Base-by-base conservation (phyloP, 2,797 vertebrate species). In the Manis javanica region DNA sequence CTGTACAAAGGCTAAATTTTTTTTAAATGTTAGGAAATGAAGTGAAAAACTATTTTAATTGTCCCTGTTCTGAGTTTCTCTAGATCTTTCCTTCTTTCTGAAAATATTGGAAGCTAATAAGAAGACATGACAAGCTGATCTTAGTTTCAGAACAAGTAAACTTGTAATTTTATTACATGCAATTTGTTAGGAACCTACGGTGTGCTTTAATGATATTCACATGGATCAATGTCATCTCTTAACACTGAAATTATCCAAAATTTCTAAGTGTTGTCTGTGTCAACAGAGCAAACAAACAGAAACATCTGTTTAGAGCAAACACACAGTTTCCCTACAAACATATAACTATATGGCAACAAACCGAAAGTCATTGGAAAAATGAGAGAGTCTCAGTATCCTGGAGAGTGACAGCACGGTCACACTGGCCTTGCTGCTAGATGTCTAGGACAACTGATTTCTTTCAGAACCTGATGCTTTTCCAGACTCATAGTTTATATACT, bases 251-350 rank as follows among this genome's bases (percentile, higher is more conserved):
- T 74, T 88, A 94, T 39, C 42, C 86, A 78, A 64, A 66, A 82
- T 90, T 93, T 79, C 86, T 92, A 66, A 78, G 13, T 71, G 34
- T 89, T 92, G 66, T 94, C 87, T 95, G 39, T 91, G 49, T 95
- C 75, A 93, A 84, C 82, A 89, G 72, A 55, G 9, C n/a, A 95
- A 88, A 90, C 19, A 90, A 85, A 87, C 26, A 77, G 51, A 90
- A 86, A 72, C 34, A 87, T 69, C 61, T 90, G 39, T 94, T 91
- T 63, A 95, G 46, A 92, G 31, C 19, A 92, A 90, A 92, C 29
- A 37, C 31, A 81, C 4, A 72, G 71, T 85, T 95, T 91, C 42
- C 16, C 23, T 90, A n/a, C n/a, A 82, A 92, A 93, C 61, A 53
- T 23, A 29, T 87, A 72, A 81, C 51, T 77, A 68, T 91, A 49